These are phyloP conservation scores for Chaitophorus viminalis DNA, from an alignment of 2,888 invertebrate species.

Conservation along the genomic window DNA sequence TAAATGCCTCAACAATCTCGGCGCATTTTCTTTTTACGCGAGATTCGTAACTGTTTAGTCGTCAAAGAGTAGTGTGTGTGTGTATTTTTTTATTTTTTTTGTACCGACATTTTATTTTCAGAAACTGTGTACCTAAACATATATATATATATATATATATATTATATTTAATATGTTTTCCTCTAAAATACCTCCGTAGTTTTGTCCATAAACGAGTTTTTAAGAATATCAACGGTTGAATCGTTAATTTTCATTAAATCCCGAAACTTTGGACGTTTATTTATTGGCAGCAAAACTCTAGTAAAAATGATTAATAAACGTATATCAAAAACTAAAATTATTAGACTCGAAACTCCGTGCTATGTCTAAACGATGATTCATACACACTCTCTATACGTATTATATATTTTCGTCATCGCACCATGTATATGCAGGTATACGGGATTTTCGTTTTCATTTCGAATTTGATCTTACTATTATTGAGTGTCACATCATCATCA, in stretches of 20 bases:
- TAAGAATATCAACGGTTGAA: conserved; percentile 27
- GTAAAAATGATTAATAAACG: conserved; percentile 50
- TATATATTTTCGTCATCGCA: no score
- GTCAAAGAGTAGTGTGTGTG: background rate
- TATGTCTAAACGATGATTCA: conserved; percentile 32
- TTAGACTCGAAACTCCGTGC: conserved; percentile 29
- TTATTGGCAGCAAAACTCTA: conserved; percentile 29
- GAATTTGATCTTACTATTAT: background rate
- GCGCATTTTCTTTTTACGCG: background rate
- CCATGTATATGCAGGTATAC: no score
- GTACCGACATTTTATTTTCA: no score
- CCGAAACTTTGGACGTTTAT: conserved; percentile 49
- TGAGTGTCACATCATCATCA: background rate
- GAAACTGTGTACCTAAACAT: background rate
- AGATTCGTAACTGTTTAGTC: background rate
- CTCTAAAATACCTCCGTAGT: background rate
- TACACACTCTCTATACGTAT: background rate
- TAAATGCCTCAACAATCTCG: background rate
- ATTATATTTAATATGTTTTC: background rate
- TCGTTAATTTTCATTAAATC: conserved; percentile 56
- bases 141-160: background rate
- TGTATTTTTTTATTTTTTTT: no score
- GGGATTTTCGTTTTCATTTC: background rate
- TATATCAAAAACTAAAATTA: conserved; percentile 16
- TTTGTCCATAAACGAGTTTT: conserved; percentile 16